phyloP scores from a whole-genome alignment of 2,888 invertebrate genomes.

The Parapristionchus giblindavisi region DNA sequence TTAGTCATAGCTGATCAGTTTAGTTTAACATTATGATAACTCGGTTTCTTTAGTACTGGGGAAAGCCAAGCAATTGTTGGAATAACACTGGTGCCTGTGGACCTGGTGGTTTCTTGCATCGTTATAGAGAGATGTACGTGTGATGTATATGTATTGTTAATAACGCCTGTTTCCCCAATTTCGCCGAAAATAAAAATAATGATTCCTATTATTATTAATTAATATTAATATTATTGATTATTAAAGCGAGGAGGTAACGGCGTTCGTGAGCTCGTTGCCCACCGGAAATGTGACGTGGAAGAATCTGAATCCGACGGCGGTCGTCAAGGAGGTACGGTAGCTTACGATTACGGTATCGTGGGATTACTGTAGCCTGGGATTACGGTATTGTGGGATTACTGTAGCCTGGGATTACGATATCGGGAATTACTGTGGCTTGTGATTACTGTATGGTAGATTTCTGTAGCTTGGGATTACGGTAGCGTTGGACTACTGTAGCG shows the following conservation, averaged over 20 bases:
- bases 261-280: slow-evolving; percentile 62
- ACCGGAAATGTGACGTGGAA: slow-evolving; percentile 69
- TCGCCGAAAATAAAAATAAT: not conserved
- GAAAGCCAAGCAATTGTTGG: too few species aligned
- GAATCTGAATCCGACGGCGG: slow-evolving; percentile 65
- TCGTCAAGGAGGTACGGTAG: slow-evolving; percentile 58
- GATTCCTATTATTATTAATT: not conserved
- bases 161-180: too few species aligned
- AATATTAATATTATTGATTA: slow-evolving; percentile 12
- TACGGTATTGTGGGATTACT: too few species aligned
- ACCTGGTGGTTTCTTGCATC: too few species aligned
- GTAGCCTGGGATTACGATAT: not conserved
- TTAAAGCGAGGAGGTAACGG: slow-evolving; percentile 57
- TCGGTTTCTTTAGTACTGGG: too few species aligned
- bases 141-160: not conserved
- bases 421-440: not conserved
- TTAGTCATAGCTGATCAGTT: too few species aligned
- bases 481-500: too few species aligned
- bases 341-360: not conserved
- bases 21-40: too few species aligned
- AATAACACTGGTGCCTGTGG: too few species aligned
- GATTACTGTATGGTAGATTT: not conserved
- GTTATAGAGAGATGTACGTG: too few species aligned
- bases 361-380: too few species aligned
- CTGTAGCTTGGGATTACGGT: too few species aligned